Evolutionary conservation across 2,113 vertebrate species (phyloP).

Genomic region (Psettodes erumei): DNA sequence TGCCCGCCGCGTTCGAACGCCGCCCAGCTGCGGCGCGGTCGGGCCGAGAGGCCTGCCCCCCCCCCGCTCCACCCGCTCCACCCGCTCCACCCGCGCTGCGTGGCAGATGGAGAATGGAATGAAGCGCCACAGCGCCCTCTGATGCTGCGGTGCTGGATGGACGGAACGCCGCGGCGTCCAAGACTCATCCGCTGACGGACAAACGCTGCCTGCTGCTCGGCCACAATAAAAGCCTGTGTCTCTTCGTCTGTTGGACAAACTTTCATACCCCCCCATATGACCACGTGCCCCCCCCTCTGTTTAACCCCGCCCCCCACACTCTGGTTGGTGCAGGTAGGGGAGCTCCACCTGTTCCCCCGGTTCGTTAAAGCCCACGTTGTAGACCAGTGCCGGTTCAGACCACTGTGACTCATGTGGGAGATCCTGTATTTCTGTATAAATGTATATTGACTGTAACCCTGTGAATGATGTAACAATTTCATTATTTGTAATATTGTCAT

Average conservation of each 20-base stretch:
- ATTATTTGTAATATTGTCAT: slow-evolving; percentile 90
- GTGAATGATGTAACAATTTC: slow-evolving; percentile 91
- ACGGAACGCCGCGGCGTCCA: too few species aligned
- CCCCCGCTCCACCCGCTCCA: slow-evolving; percentile 46
- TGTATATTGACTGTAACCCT: slow-evolving; percentile 90
- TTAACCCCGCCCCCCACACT: slow-evolving; percentile 34
- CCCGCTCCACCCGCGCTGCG: too few species aligned
- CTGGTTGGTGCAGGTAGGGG: slow-evolving; percentile 46
- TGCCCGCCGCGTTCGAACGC: slow-evolving; percentile 50
- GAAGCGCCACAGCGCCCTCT: slow-evolving; percentile 74
- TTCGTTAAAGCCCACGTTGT: slow-evolving; percentile 42
- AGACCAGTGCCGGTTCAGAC: slow-evolving; percentile 78
- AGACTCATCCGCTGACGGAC: slow-evolving; percentile 54
- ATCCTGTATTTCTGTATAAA: slow-evolving; percentile 86
- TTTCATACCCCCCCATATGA: slow-evolving; percentile 18
- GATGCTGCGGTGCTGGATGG: slow-evolving; percentile 62
- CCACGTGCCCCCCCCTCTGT: slow-evolving; percentile 41
- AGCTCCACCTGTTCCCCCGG: slow-evolving; percentile 24
- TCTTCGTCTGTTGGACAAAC: slow-evolving; percentile 35
- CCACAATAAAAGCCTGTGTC: slow-evolving; percentile 25
- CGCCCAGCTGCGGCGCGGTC: slow-evolving; percentile 50
- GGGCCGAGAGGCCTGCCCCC: slow-evolving; percentile 40
- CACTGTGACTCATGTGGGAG: slow-evolving; percentile 82
- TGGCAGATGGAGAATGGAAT: slow-evolving; percentile 69
- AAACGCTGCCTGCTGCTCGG: slow-evolving; percentile 45